A percentile compares a stretch with the other conserved stretches of the same genome.
Evolutionary conservation across 2,888 invertebrate genomes (phyloP).

Genomic region (Lathronympha strigana): DNA sequence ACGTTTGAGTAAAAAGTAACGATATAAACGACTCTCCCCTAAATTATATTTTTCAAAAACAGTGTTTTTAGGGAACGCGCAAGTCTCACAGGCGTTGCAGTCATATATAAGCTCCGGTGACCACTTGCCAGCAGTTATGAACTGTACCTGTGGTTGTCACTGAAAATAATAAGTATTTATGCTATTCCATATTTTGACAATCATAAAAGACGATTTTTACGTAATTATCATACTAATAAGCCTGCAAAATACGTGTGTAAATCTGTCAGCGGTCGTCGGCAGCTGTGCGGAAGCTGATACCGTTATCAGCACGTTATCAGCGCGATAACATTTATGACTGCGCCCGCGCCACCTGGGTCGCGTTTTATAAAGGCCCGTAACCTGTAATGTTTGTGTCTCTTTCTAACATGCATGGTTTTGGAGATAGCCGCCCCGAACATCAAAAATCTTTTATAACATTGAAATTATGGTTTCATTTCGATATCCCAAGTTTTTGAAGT

Average conservation of each 20-base stretch:
- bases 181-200: background rate
- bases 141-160: too few species aligned
- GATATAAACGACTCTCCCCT: too few species aligned
- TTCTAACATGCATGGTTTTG: background rate
- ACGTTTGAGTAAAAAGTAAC: too few species aligned
- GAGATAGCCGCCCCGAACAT: too few species aligned
- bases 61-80: too few species aligned
- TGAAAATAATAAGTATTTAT: background rate
- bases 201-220: background rate
- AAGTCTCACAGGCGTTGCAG: too few species aligned
- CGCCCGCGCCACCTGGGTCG: conserved; percentile 29
- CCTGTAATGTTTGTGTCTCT: background rate
- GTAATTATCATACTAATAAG: background rate
- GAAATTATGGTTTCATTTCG: too few species aligned
- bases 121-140: too few species aligned
- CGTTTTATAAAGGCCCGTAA: background rate
- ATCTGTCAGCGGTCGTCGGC: conserved; percentile 49
- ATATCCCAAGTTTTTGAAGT: too few species aligned
- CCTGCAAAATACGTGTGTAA: conserved; percentile 19
- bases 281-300: conserved; percentile 64
- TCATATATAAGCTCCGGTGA: too few species aligned
- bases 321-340: conserved; percentile 33
- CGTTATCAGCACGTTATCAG: conserved; percentile 58
- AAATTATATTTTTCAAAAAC: too few species aligned
- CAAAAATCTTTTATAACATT: too few species aligned